Percentiles rank a stretch among this genome's conserved stretches.
Evolutionary conservation across 2,888 invertebrate species (phyloP).

Genomic region (Leucophenga maculata): DNA sequence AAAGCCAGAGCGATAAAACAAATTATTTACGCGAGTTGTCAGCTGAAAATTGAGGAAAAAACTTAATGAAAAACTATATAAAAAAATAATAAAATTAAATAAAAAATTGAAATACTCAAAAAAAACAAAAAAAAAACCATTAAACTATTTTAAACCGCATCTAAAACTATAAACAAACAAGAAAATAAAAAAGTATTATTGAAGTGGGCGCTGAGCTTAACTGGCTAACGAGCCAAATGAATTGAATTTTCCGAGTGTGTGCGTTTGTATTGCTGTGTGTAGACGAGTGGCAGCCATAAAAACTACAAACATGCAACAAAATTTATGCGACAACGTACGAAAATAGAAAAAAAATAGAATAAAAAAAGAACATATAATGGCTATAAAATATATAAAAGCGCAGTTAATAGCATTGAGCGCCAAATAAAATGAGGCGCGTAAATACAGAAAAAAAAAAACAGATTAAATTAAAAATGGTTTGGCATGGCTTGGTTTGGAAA

Average conservation of each 20-base stretch:
- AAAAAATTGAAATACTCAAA: not conserved
- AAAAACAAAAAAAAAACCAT: not conserved
- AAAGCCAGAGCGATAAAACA: slow-evolving; percentile 48
- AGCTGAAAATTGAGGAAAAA: slow-evolving; percentile 14
- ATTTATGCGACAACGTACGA: slow-evolving; percentile 54
- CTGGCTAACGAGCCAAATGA: slow-evolving; percentile 33
- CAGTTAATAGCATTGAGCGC: slow-evolving; percentile 41
- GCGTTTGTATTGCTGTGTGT: too few relatives aligned
- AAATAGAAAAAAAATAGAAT: slow-evolving; percentile 15
- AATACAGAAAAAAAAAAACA: slow-evolving; percentile 17
- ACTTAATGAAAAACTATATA: slow-evolving; percentile 1
- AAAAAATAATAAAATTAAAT: not conserved
- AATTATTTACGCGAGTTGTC: slow-evolving; percentile 60
- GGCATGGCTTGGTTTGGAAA: too few relatives aligned
- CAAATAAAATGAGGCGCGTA: slow-evolving; percentile 17
- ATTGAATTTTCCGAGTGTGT: slow-evolving; percentile 5
- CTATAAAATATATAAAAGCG: slow-evolving; percentile 48
- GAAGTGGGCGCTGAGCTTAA: too few relatives aligned
- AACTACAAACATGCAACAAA: slow-evolving; percentile 62
- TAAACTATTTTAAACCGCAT: not conserved
- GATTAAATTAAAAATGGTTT: slow-evolving; percentile 2
- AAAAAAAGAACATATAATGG: slow-evolving; percentile 14
- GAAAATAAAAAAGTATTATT: slow-evolving; percentile 8
- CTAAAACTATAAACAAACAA: slow-evolving; percentile 1
- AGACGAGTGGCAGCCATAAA: slow-evolving; percentile 43